Conservation (phyloP, 1,140 invertebrate species). For the Arion vulgaris region DNA sequence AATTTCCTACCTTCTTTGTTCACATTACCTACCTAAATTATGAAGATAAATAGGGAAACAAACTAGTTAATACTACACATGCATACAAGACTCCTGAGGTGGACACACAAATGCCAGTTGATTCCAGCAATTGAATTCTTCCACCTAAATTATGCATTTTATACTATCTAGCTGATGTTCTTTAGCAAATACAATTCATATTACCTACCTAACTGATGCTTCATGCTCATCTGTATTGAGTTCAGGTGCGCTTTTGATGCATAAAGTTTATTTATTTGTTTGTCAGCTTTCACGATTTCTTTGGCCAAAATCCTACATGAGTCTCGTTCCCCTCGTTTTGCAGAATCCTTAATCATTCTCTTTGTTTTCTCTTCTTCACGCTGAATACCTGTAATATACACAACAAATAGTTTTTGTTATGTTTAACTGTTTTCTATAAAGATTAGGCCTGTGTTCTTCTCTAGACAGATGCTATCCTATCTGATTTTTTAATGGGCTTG, state of each 20-base stretch:
- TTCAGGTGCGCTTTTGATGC: slow-evolving; percentile 98
- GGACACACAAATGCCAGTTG: too few relatives aligned
- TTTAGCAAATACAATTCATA: neutral
- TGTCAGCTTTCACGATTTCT: slow-evolving; percentile 91
- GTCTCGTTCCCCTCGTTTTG: slow-evolving; percentile 95
- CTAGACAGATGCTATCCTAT: neutral
- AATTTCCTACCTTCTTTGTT: too few relatives aligned
- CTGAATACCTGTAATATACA: slow-evolving; percentile 83
- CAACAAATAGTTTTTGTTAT: neutral
- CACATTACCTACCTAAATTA: too few relatives aligned
- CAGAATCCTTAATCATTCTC: slow-evolving; percentile 93
- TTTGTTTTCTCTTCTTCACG: slow-evolving; percentile 98
- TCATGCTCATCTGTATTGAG: slow-evolving; percentile 97
- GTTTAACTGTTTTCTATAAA: too few relatives aligned
- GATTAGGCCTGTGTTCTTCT: too few relatives aligned
- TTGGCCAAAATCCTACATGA: slow-evolving; percentile 96
- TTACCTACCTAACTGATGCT: slow-evolving; percentile 92
- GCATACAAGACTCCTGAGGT: too few relatives aligned
- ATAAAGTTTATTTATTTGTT: slow-evolving; percentile 91
- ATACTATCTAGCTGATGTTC: too few relatives aligned
- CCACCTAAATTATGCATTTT: too few relatives aligned
- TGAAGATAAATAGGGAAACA: too few relatives aligned
- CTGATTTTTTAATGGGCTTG: too few relatives aligned
- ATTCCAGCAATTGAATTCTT: too few relatives aligned
- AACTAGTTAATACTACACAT: too few relatives aligned